Base-by-base conservation (phyloP, 2,797 vertebrate species). In the Pelobates cultripes region DNA sequence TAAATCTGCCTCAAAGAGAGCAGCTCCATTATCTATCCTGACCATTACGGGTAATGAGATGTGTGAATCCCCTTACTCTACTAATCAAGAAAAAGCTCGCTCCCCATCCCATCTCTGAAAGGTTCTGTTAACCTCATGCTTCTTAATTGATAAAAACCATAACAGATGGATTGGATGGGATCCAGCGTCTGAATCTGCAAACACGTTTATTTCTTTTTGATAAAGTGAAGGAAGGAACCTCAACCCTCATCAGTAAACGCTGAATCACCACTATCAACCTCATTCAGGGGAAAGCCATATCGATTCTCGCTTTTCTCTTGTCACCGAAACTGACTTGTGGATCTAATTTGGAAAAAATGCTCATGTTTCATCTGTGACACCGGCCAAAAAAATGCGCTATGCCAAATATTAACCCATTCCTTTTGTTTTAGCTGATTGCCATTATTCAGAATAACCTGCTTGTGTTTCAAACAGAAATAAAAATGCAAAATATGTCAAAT, bases 201-300 rank as follows among this genome's bases (percentile, higher is more conserved):
- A 78, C 61, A 57, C 4, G 2, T 73, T 82, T 57, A 82, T 73
- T 73, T 73, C 17, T 41, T 55, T 70, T 73, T 77, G 69, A 82
- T 77, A 45, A 77, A 77, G 60, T 68, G 17, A 53, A 60, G 79
- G 68, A 28, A 57, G 72, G 61, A 68, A 41, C 15, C 60, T 71
- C 43, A 15, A 57, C 45, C 47, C 55, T 80, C 47, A 64, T 64
- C 75, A 60, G 47, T 68, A 77, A 73, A 60, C 10, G 75, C 81
- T 78, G 81, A 82, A 73, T 82, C 74, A 77, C 60, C 60, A 73
- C 57, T 43, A 73, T 47, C 47, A 55, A 67, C 47, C 70, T 81
- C 60, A 82, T 82, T 17, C 44, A 40, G 4, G 1, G 51, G 47
- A 77, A 73, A 55, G 80, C 70, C 51, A 57, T 64, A 78, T 78